phyloP scores from a whole-genome alignment of 2,797 vertebrate genomes.

The Labeo calbasu region DNA sequence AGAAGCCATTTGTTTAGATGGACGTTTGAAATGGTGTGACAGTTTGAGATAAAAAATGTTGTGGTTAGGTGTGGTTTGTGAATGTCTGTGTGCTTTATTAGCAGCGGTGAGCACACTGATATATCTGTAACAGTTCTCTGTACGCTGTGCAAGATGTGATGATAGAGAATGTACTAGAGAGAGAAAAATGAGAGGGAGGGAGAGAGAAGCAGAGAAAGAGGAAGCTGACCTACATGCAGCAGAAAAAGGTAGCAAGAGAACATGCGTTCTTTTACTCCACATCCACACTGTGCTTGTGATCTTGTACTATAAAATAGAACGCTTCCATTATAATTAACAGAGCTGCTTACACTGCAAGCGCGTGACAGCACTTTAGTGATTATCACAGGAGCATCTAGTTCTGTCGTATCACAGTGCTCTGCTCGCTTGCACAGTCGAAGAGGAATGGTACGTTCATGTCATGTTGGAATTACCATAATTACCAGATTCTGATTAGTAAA shows the following conservation, averaged over 20 bases:
- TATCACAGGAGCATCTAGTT: slow-evolving; percentile 17
- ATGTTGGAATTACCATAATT: slow-evolving; percentile 10
- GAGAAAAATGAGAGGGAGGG: slow-evolving; percentile 58
- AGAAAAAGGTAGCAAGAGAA: slow-evolving; percentile 33
- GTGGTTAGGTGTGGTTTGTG: slow-evolving; percentile 46
- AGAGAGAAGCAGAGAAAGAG: slow-evolving; percentile 23
- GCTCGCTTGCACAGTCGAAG: not conserved
- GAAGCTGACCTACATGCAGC: slow-evolving; percentile 49
- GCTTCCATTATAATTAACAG: slow-evolving; percentile 19
- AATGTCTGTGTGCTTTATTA: slow-evolving; percentile 26
- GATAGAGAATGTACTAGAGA: slow-evolving; percentile 56
- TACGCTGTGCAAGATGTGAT: slow-evolving; percentile 55
- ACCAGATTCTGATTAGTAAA: not conserved
- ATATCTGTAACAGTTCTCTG: slow-evolving; percentile 66
- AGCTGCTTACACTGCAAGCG: not conserved
- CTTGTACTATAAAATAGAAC: slow-evolving; percentile 28
- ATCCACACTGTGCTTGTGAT: slow-evolving; percentile 38
- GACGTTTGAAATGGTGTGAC: slow-evolving; percentile 19
- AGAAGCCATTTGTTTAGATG: slow-evolving; percentile 7
- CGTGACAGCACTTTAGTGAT: slow-evolving; percentile 20
- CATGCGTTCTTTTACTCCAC: not conserved
- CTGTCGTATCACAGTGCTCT: slow-evolving; percentile 8
- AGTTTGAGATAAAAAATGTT: slow-evolving; percentile 13
- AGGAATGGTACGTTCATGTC: not conserved
- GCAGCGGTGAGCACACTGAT: slow-evolving; percentile 64